Percentiles rank a stretch among this genome's conserved stretches.
Evolutionary conservation across 2,888 invertebrate species (phyloP).

Genomic region (Hirtodrosophila histrioides): DNA sequence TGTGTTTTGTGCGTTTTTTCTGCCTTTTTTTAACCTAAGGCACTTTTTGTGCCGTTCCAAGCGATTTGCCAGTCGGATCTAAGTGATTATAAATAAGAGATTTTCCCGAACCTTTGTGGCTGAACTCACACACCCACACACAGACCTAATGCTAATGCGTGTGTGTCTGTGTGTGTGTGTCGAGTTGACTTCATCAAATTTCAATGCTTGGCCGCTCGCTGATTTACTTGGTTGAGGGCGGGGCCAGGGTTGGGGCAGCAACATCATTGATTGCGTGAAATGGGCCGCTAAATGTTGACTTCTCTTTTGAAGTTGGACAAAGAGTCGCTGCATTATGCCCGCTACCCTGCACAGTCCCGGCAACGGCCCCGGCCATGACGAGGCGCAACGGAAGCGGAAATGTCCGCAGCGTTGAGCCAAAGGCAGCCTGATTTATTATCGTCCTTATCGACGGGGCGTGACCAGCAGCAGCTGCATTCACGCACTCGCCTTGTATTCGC

Average conservation of each 20-base stretch:
- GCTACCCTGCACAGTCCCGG: neutral
- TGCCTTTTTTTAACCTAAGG: constrained; percentile 21
- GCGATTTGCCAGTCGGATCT: constrained; percentile 58
- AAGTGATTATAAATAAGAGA: constrained; percentile 77
- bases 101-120: constrained; percentile 33
- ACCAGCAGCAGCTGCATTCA: constrained; percentile 33
- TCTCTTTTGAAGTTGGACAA: constrained; percentile 56
- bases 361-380: constrained; percentile 33
- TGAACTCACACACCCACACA: constrained; percentile 8
- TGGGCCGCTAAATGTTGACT: constrained; percentile 72
- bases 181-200: constrained; percentile 62
- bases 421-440: constrained; percentile 54
- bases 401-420: constrained; percentile 49
- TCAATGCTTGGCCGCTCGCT: constrained; percentile 61
- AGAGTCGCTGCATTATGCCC: constrained; percentile 21
- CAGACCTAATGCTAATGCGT: constrained; percentile 41
- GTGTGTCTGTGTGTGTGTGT: constrained; percentile 15
- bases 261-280: constrained; percentile 72
- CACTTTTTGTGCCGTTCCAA: constrained; percentile 42
- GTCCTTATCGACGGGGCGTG: constrained; percentile 48
- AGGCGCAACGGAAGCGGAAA: constrained; percentile 61
- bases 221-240: constrained; percentile 48
- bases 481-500: constrained; percentile 35
- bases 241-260: constrained; percentile 17
- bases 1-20: constrained; percentile 24